Percentiles rank a stretch among this genome's conserved stretches.
These are phyloP conservation scores for Periophthalmus magnuspinnatus DNA, from an alignment of 2,797 vertebrate species.

Conservation along the genomic window DNA sequence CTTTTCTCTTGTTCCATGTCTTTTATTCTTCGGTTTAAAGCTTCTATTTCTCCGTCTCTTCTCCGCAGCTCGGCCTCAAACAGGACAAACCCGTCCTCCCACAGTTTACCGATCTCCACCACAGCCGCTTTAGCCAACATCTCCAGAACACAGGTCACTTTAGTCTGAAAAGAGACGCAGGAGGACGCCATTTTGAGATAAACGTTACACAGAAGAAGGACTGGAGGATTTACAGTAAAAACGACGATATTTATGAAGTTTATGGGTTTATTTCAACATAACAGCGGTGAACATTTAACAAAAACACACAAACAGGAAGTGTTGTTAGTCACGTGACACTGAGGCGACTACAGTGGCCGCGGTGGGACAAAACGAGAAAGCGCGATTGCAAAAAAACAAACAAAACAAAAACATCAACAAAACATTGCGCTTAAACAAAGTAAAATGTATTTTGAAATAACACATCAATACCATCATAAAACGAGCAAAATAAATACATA, in stretches of 20 bases:
- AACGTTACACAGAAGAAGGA: background rate
- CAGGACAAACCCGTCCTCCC: conserved; percentile 72
- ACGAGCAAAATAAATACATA: too few species aligned
- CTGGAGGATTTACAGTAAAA: background rate
- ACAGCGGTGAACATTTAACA: conserved; percentile 22
- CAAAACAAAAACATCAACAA: too few species aligned
- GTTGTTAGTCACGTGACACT: conserved; percentile 38
- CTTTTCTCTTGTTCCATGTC: conserved; percentile 64
- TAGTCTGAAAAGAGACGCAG: conserved; percentile 70
- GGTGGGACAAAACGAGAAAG: conserved; percentile 36
- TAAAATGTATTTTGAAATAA: too few species aligned
- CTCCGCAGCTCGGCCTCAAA: conserved; percentile 71
- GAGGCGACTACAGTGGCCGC: conserved; percentile 8
- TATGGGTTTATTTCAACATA: conserved; percentile 26
- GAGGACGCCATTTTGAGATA: conserved; percentile 62
- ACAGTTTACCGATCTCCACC: conserved; percentile 74
- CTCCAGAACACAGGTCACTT: conserved; percentile 76
- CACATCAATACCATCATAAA: too few species aligned
- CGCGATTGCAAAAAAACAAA: too few species aligned
- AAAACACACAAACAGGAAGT: conserved; percentile 63
- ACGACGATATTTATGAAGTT: background rate
- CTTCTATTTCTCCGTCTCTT: conserved; percentile 70
- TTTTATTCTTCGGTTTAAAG: conserved; percentile 63
- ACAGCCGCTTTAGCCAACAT: conserved; percentile 74
- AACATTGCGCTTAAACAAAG: too few species aligned